These are phyloP conservation scores for Acrossocheilus wenchowensis DNA, from an alignment of 2,797 vertebrate genomes.

Conservation along the genomic window DNA sequence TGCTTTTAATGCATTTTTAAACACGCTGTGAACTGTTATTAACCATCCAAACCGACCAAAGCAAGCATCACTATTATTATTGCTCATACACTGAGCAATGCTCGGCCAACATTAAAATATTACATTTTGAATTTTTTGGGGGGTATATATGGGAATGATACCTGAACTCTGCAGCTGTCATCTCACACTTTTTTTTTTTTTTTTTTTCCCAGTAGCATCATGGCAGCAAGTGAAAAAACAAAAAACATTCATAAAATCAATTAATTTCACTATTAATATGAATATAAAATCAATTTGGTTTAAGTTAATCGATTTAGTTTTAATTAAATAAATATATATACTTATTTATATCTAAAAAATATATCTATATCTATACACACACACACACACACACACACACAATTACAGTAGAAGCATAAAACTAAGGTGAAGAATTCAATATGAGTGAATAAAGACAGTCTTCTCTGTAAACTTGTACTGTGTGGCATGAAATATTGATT, in stretches of 20 bases:
- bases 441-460: neutral
- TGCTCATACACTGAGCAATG: neutral
- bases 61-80: neutral
- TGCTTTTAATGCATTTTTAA: constrained; percentile 2
- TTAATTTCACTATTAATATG: too few relatives aligned
- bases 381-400: too few relatives aligned
- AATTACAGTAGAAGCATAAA: neutral
- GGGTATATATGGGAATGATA: too few relatives aligned
- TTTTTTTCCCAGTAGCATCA: too few relatives aligned
- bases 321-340: too few relatives aligned
- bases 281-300: too few relatives aligned
- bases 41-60: neutral
- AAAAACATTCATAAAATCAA: too few relatives aligned
- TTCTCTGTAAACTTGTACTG: neutral
- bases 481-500: neutral
- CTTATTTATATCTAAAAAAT: too few relatives aligned
- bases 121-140: neutral
- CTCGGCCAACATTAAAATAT: neutral
- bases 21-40: neutral
- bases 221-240: too few relatives aligned
- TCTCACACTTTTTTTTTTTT: too few relatives aligned
- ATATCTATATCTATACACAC: neutral
- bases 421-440: neutral
- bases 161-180: too few relatives aligned
- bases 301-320: too few relatives aligned